These are phyloP conservation scores for Lasiurus borealis DNA, from an alignment of 2,113 vertebrate genomes.

Conservation along the genomic window DNA sequence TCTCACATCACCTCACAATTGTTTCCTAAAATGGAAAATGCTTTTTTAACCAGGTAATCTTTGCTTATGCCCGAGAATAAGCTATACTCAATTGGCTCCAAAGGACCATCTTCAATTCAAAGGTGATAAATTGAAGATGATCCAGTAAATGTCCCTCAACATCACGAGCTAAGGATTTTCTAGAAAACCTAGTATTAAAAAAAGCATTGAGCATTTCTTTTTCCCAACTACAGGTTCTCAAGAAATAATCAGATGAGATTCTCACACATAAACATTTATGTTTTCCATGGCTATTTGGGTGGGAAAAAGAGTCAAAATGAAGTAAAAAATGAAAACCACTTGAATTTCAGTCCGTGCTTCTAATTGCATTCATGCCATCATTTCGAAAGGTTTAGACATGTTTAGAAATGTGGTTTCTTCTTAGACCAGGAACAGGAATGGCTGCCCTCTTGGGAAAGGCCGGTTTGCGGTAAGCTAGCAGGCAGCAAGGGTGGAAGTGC, in stretches of 20 bases:
- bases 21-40: neutral
- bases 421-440: neutral
- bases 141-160: neutral
- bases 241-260: slow-evolving; percentile 52
- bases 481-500: neutral
- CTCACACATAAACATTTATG: neutral
- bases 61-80: neutral
- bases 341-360: slow-evolving; percentile 52
- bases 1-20: neutral
- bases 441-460: neutral
- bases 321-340: slow-evolving; percentile 69
- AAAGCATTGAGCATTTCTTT: slow-evolving; percentile 16
- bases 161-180: slow-evolving; percentile 3
- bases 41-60: neutral
- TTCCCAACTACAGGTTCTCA: slow-evolving; percentile 40
- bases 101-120: neutral
- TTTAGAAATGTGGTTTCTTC: slow-evolving; percentile 63
- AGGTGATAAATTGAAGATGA: neutral
- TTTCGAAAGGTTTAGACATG: slow-evolving; percentile 54
- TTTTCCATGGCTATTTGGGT: slow-evolving; percentile 53
- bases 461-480: neutral
- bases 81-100: neutral
- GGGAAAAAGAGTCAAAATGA: slow-evolving; percentile 39
- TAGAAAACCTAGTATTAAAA: slow-evolving; percentile 8
- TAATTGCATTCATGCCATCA: slow-evolving; percentile 49